Conservation (phyloP, 2,797 vertebrate species). For the Toxotes lorentzi region DNA sequence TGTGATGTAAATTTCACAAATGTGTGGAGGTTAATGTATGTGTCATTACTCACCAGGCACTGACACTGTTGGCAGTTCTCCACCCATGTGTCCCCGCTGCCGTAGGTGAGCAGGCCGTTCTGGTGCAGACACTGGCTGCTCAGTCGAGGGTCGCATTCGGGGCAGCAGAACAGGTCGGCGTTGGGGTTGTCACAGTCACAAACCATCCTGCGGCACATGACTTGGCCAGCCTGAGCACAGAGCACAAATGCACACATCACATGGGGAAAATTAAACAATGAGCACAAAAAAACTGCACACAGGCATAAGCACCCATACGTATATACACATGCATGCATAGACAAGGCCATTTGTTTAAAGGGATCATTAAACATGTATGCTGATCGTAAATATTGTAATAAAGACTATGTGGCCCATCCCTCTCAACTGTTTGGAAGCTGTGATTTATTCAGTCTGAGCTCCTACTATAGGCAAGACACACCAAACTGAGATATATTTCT, state of each 20-base stretch:
- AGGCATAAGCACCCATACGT: not conserved
- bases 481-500: slow-evolving; percentile 31
- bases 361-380: slow-evolving; percentile 65
- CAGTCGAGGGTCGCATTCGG: slow-evolving; percentile 96
- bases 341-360: slow-evolving; percentile 40
- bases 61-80: slow-evolving; percentile 97
- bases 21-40: not conserved
- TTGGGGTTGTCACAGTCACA: slow-evolving; percentile 99
- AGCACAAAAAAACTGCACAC: slow-evolving; percentile 1
- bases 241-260: slow-evolving; percentile 13
- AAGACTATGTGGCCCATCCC: slow-evolving; percentile 1
- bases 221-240: slow-evolving; percentile 89
- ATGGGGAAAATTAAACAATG: slow-evolving; percentile 22
- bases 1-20: not conserved
- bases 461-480: not conserved
- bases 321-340: slow-evolving; percentile 29
- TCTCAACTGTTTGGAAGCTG: slow-evolving; percentile 27
- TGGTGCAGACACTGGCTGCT: slow-evolving; percentile 98
- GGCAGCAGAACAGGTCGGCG: slow-evolving; percentile 97
- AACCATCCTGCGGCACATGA: slow-evolving; percentile 98
- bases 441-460: not conserved
- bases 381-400: slow-evolving; percentile 54
- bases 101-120: slow-evolving; percentile 92
- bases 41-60: slow-evolving; percentile 90
- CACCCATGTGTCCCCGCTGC: slow-evolving; percentile 97